A percentile compares a stretch with the other conserved stretches of the same genome.
phyloP scores from a whole-genome alignment of 2,888 invertebrate genomes.

The Miltochrista miniata region DNA sequence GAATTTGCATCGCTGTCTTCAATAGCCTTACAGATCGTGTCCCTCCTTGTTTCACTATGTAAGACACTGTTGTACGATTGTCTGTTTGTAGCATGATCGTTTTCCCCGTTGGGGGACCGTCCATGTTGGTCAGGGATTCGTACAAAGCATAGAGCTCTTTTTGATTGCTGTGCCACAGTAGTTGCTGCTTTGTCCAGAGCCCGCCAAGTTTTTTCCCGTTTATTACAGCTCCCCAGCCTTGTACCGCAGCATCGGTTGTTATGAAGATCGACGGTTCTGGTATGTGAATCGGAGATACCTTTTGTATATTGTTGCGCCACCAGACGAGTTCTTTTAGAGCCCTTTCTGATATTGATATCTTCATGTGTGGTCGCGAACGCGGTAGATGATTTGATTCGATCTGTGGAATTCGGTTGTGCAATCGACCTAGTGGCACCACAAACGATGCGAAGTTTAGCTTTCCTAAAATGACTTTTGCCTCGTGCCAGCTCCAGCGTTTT shows the following conservation, averaged over 20 bases:
- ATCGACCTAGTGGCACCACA: neutral
- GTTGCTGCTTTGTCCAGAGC: neutral
- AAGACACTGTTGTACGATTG: neutral
- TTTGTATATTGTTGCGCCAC: no score
- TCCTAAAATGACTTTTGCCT: no score
- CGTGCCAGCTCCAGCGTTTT: neutral
- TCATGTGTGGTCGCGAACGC: no score
- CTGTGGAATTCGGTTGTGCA: neutral
- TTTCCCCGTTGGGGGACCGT: neutral
- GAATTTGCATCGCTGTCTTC: no score
- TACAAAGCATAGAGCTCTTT: neutral
- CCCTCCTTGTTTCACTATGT: neutral
- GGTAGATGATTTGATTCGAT: neutral
- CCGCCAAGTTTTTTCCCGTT: no score
- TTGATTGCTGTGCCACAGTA: neutral
- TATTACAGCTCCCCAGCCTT: neutral
- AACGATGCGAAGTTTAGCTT: neutral
- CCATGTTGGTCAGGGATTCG: neutral
- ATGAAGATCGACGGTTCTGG: no score
- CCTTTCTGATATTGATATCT: no score
- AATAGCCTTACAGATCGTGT: no score
- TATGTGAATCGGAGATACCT: no score
- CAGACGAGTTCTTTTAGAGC: no score
- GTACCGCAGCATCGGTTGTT: neutral
- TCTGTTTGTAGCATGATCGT: neutral